These are phyloP conservation scores for Battus philenor DNA, from an alignment of 1,140 invertebrate species.

Conservation along the genomic window DNA sequence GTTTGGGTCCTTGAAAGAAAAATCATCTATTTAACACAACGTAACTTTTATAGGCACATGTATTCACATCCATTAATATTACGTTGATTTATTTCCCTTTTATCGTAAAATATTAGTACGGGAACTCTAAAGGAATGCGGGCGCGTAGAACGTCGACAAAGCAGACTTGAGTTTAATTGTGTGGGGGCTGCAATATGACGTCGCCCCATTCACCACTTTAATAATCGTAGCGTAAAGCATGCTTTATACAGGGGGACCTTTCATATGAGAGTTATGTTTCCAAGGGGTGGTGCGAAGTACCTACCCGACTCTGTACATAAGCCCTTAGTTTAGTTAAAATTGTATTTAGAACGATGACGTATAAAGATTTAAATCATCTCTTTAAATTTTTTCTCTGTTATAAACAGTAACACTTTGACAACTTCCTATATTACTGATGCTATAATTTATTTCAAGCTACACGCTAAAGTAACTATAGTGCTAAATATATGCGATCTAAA, in stretches of 20 bases:
- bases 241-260: slow-evolving; percentile 60
- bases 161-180: slow-evolving; percentile 48
- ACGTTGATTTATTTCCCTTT: too few species aligned
- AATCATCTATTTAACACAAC: too few species aligned
- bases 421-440: too few species aligned
- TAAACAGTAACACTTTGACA: slow-evolving; percentile 18
- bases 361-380: not conserved
- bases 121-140: too few species aligned
- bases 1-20: too few species aligned
- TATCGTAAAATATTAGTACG: too few species aligned
- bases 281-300: slow-evolving; percentile 52
- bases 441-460: too few species aligned
- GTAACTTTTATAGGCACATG: too few species aligned
- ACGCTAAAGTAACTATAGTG: too few species aligned
- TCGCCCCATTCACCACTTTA: slow-evolving; percentile 62
- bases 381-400: slow-evolving; percentile 2
- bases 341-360: slow-evolving; percentile 26
- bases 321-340: slow-evolving; percentile 51
- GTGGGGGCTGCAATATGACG: slow-evolving; percentile 60
- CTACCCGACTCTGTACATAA: slow-evolving; percentile 64
- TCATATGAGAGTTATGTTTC: slow-evolving; percentile 57
- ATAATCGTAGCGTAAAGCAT: slow-evolving; percentile 66
- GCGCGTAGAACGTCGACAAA: too few species aligned
- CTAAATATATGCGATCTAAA: too few species aligned
- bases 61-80: too few species aligned